Percentiles rank a stretch among this genome's conserved stretches.
Conservation (phyloP, 2,888 invertebrate genomes). For the Parthenolecanium corni region DNA sequence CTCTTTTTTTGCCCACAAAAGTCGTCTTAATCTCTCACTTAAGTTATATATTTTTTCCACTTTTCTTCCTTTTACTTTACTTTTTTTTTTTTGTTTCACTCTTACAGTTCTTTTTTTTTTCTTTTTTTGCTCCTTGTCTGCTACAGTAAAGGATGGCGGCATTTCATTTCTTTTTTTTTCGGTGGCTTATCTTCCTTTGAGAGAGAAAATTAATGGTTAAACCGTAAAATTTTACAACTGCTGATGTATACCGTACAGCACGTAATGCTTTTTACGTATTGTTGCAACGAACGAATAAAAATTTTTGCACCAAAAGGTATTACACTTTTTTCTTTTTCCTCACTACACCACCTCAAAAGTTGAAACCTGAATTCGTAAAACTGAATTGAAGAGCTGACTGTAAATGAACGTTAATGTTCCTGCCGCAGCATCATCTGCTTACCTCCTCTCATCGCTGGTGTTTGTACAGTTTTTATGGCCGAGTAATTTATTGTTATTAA, state of each 20-base stretch:
- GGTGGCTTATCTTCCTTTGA: conserved; percentile 13
- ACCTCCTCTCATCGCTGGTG: too few relatives aligned
- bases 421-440: too few relatives aligned
- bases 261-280: conserved; percentile 5
- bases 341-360: background rate
- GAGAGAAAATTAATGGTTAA: conserved; percentile 20
- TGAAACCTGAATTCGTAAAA: conserved; percentile 9
- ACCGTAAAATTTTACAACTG: conserved; percentile 19
- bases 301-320: conserved; percentile 12
- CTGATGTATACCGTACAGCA: background rate
- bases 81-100: background rate
- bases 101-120: background rate
- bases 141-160: background rate
- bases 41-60: background rate
- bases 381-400: background rate
- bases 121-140: background rate
- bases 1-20: background rate
- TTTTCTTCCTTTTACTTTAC: background rate
- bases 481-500: too few relatives aligned
- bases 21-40: background rate
- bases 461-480: too few relatives aligned
- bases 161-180: conserved; percentile 11
- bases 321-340: background rate
- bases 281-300: conserved; percentile 5
- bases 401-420: conserved; percentile 10